phyloP scores from a whole-genome alignment of 1,140 invertebrate genomes.

The Zaprionus nigranus region DNA sequence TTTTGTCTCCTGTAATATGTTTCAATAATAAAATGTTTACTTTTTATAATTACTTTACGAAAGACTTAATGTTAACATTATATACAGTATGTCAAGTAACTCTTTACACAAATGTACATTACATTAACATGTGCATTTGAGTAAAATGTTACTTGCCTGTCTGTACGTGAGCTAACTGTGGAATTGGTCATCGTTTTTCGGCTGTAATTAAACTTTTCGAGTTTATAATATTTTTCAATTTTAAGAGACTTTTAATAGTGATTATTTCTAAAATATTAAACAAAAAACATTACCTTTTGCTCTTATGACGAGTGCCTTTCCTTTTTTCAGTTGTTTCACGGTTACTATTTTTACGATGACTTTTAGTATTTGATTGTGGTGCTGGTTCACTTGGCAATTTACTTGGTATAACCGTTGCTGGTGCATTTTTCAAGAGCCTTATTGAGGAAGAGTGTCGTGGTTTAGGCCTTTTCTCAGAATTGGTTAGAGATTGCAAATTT shows the following conservation, averaged over 20 bases:
- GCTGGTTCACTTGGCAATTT: conserved; percentile 45
- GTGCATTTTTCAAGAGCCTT: conserved; percentile 61
- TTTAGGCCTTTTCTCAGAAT: conserved; percentile 58
- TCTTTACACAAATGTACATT: too few species aligned
- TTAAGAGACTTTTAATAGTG: not conserved
- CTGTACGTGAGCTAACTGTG: too few species aligned
- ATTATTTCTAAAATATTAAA: not conserved
- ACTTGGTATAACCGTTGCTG: conserved; percentile 49
- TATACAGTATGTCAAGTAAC: too few species aligned
- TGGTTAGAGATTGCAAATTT: conserved; percentile 39
- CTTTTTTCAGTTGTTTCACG: conserved; percentile 49
- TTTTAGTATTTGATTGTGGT: conserved; percentile 40
- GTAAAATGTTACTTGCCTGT: too few species aligned
- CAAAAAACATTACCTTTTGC: conserved; percentile 57
- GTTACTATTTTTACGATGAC: conserved; percentile 49
- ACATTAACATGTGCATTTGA: too few species aligned
- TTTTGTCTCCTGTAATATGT: conserved; percentile 58
- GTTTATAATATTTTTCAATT: not conserved
- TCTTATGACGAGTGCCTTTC: conserved; percentile 63
- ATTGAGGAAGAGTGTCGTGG: conserved; percentile 50
- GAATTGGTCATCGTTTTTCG: too few species aligned
- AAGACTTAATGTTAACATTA: too few species aligned
- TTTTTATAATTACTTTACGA: too few species aligned
- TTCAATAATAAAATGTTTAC: not conserved
- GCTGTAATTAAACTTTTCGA: too few species aligned